Base-by-base conservation (phyloP, 1,140 invertebrate species). In the Bombus cullumanus region DNA sequence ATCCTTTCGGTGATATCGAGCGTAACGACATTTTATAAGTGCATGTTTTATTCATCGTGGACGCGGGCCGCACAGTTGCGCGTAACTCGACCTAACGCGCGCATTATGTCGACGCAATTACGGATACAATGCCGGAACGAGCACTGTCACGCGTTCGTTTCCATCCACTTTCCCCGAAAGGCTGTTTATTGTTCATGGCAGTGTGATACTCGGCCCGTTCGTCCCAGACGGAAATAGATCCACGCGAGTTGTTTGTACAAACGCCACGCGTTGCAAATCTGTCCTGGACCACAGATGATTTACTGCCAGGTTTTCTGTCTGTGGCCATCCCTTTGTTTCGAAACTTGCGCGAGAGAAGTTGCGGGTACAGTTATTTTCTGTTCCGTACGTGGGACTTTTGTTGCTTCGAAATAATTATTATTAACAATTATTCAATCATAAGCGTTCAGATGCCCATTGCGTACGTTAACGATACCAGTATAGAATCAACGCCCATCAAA, bases 11-110 rank as follows among this genome's bases (percentile, higher is more conserved):
- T 59, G 73, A 62, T 83, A 83, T 86, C 88, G 83, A 86, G 83
- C 88, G 75, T 75, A 71, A 86, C 69, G 72, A 34, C 69, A 66
- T 88, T 83, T 89, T 64, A 80, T 81, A 85, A 88, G 83, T 86
- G 80, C 69, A 83, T 89, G 88, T 89, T 89, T 89, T 89, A 89
- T 89, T 86, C 87, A 88, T 86, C 75, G 75, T 86, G 64, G 57
- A 80, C 76, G 34, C 53, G 39, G 22, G 39, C 57, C 22, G 77
- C 25, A 34, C 76, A 37, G 72, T 80, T 81, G 53, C 66, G 82
- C 53, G 72, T 77, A 74, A 73, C 77, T 73, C 39, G 57, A 13
- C 66, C 69, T 77, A 88, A 89, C 87, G 74, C 73, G 83, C 31
- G 83, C 57, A 86, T 88, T 78, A 88, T 59, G 57, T 71, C 74